Base-by-base conservation (phyloP, 2,888 invertebrate genomes). In the Bugula neritina region DNA sequence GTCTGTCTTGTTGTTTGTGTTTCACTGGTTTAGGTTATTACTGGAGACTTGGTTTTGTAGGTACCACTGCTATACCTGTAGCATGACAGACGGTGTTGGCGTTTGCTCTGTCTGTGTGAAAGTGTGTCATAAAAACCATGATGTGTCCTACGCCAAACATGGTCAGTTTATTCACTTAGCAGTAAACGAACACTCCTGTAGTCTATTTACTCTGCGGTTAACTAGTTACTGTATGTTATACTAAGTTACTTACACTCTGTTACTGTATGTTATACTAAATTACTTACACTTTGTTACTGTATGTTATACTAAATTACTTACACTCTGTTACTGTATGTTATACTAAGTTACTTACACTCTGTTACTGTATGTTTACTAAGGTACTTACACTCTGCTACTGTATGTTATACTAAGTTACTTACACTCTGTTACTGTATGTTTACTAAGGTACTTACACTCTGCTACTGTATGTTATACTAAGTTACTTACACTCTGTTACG, bases 21-120 rank as follows among this genome's bases (percentile, higher is more conserved):
- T 21, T 34, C 35, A 27, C n/a, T n/a, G n/a, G n/a, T n/a, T n/a
- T n/a, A n/a, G n/a, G n/a, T n/a, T n/a, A n/a, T n/a, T n/a, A n/a
- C n/a, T n/a, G n/a, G n/a, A n/a, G n/a, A n/a, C n/a, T n/a, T n/a
- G n/a, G n/a, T n/a, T 17, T 72, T 72, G 1, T 72, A 83, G 96
- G 96, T 99, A 98, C 86, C 97, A 99, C 85, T 99, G 98, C 83
- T 97, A 98, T 86, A 96, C 97, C 0, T 98, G 98, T 85, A 92
- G 92, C 83, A 98, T 99, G 98, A 90, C 96, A 73, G 97, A 98
- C 83, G 93, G 96, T 5, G 95, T 96, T 0, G 99, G 99, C 0
- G 97, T 98, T 35, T 99, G 99, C 84, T 93, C 95, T 0, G 92
- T 97, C 23, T 99, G 99, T 86, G 98, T 97, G 0, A 88, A 94